Evolutionary conservation across 2,113 vertebrate genomes (phyloP).

Genomic region (Aspiorhynchus laticeps): DNA sequence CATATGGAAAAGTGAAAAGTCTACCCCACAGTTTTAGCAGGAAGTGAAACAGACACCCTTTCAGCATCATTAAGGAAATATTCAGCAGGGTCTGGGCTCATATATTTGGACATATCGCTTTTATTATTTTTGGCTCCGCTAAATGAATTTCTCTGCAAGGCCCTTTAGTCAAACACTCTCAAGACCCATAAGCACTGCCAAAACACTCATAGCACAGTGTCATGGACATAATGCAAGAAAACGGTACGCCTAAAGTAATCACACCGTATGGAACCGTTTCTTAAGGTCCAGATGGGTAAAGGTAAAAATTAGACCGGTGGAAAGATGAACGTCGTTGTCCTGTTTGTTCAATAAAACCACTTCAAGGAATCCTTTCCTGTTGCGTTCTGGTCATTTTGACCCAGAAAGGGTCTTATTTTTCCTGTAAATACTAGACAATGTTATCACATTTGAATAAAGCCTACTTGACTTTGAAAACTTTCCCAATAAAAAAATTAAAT

Average conservation of each 20-base stretch:
- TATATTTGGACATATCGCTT: conserved; percentile 71
- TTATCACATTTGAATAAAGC: no score
- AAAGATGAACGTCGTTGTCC: background rate
- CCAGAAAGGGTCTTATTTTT: no score
- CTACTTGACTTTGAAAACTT: no score
- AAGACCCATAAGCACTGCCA: conserved; percentile 70
- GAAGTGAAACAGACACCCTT: conserved; percentile 70
- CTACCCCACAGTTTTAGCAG: conserved; percentile 57
- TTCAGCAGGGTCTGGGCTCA: conserved; percentile 67
- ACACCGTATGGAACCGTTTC: conserved; percentile 27
- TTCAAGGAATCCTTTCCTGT: background rate
- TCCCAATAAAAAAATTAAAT: no score
- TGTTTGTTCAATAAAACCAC: background rate
- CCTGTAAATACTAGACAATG: no score
- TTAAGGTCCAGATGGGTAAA: background rate
- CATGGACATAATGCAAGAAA: conserved; percentile 61
- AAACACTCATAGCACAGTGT: conserved; percentile 70
- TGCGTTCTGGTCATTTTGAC: no score
- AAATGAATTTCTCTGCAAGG: conserved; percentile 68
- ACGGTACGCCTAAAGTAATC: conserved; percentile 49
- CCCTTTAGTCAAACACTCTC: conserved; percentile 75
- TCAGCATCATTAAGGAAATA: conserved; percentile 75
- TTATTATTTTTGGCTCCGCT: conserved; percentile 75
- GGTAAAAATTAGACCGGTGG: background rate
- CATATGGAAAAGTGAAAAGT: background rate